These are phyloP conservation scores for Dromiciops gliroides DNA, from an alignment of 2,113 vertebrate species.

Conservation along the genomic window DNA sequence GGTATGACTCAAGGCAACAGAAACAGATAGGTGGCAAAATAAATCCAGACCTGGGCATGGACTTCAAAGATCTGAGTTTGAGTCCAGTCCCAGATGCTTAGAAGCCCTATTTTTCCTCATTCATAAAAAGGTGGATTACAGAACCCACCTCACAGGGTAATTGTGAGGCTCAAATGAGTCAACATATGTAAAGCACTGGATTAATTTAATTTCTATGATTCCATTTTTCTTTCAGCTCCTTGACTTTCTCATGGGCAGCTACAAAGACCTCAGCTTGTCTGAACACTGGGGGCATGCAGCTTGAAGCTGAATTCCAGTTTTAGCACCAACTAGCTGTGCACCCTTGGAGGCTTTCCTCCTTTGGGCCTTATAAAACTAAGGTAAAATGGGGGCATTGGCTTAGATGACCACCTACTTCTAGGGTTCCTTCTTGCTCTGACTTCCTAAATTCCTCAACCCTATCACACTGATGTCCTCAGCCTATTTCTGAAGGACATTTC, in stretches of 20 bases:
- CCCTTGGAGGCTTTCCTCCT: background rate
- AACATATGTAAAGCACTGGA: background rate
- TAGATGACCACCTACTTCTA: no score
- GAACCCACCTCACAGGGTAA: background rate
- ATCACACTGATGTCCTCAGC: no score
- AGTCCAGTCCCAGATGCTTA: background rate
- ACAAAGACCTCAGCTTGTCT: background rate
- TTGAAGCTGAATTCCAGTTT: background rate
- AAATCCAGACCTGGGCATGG: background rate
- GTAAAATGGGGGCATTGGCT: no score
- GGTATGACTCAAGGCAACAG: background rate
- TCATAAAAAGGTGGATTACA: background rate
- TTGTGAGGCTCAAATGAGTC: background rate
- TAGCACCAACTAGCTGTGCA: background rate
- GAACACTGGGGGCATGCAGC: background rate
- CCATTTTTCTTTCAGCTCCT: background rate
- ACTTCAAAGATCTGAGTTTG: background rate
- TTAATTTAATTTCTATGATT: background rate
- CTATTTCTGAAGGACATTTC: no score
- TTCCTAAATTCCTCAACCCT: no score
- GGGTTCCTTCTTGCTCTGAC: no score
- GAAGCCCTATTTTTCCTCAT: background rate
- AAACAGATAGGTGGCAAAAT: background rate
- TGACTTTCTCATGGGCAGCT: background rate
- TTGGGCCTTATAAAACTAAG: no score